Conservation (phyloP, 2,113 vertebrate species). For the Anseranas semipalmata region DNA sequence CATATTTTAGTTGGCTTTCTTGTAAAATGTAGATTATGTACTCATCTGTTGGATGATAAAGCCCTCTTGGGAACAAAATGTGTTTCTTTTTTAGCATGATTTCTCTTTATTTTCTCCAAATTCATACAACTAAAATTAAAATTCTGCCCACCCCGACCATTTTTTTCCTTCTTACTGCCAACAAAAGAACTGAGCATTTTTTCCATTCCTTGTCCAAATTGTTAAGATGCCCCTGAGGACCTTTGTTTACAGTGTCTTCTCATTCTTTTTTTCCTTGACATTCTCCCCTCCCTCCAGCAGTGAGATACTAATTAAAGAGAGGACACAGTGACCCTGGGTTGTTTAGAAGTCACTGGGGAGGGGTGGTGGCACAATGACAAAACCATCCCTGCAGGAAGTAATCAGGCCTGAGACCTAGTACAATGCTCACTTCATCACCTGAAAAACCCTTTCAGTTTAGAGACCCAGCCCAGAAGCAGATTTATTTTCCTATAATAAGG, state of each 20-base stretch:
- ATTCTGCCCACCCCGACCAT: neutral
- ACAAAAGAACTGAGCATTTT: slow-evolving; percentile 64
- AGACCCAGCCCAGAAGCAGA: slow-evolving; percentile 21
- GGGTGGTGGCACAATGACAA: slow-evolving; percentile 62
- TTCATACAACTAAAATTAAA: slow-evolving; percentile 3
- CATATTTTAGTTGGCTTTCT: neutral
- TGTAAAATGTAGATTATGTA: neutral
- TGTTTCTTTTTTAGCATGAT: neutral
- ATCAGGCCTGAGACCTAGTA: slow-evolving; percentile 54
- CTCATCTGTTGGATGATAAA: neutral
- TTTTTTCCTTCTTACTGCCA: neutral
- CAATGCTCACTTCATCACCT: slow-evolving; percentile 50
- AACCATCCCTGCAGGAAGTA: slow-evolving; percentile 72
- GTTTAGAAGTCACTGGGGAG: slow-evolving; percentile 74
- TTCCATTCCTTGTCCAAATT: slow-evolving; percentile 70
- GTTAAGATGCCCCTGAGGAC: slow-evolving; percentile 70
- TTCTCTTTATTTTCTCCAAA: slow-evolving; percentile 3
- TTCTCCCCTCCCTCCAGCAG: slow-evolving; percentile 70
- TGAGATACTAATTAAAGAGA: slow-evolving; percentile 81
- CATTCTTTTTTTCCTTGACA: slow-evolving; percentile 73
- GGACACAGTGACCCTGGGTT: slow-evolving; percentile 71
- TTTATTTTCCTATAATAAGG: slow-evolving; percentile 35
- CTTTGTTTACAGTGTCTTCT: slow-evolving; percentile 74
- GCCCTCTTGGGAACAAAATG: neutral
- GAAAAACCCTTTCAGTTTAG: slow-evolving; percentile 55